These are phyloP conservation scores for Melipona beecheii DNA, from an alignment of 2,888 invertebrate genomes.

Conservation along the genomic window DNA sequence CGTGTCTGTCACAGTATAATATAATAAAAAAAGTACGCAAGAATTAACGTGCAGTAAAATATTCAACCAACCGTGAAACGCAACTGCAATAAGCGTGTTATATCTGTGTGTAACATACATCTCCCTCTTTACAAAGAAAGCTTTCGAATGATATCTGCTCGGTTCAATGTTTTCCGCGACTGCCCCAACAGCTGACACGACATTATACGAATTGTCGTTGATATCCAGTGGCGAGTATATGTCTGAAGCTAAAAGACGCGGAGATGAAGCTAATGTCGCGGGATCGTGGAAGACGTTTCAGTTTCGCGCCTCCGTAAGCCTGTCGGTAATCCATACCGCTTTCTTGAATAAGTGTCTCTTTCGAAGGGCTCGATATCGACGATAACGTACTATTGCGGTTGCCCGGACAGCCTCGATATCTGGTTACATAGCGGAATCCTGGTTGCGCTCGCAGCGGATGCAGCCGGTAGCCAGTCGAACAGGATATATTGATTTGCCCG, in stretches of 20 bases:
- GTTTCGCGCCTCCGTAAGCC: conserved; percentile 55
- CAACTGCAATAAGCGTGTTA: no score
- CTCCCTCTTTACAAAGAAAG: no score
- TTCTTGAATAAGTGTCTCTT: conserved; percentile 50
- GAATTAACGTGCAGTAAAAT: no score
- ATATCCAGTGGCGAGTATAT: no score
- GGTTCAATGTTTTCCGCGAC: no score
- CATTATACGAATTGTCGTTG: not conserved
- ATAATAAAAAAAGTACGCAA: no score
- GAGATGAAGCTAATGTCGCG: not conserved
- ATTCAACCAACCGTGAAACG: no score
- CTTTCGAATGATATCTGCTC: not conserved
- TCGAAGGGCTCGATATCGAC: conserved; percentile 39
- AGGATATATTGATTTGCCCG: conserved; percentile 58
- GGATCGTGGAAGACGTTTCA: conserved; percentile 27
- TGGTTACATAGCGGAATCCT: conserved; percentile 64
- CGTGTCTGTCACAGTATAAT: no score
- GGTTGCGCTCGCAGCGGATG: conserved; percentile 50
- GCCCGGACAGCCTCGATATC: conserved; percentile 54
- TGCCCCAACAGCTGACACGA: not conserved
- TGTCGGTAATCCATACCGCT: conserved; percentile 54
- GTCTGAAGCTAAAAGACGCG: not conserved
- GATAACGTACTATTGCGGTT: conserved; percentile 64
- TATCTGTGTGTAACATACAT: no score
- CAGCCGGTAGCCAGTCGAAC: conserved; percentile 47